These are phyloP conservation scores for Parasteatoda lunata DNA, from an alignment of 2,888 invertebrate species.

Conservation along the genomic window DNA sequence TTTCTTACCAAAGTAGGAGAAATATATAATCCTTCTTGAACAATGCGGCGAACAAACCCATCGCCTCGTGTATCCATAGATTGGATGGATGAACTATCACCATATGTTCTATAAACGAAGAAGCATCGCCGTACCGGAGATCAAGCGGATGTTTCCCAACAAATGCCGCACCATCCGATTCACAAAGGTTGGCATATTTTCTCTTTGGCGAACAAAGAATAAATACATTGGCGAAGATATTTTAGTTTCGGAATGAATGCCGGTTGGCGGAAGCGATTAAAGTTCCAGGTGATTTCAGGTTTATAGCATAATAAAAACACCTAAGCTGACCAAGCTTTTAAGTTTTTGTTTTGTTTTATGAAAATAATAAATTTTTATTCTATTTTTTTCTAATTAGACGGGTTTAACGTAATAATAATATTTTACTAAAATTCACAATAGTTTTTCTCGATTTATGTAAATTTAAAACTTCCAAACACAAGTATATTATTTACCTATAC, in stretches of 20 bases:
- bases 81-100: constrained; percentile 46
- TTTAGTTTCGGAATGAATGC: not conserved
- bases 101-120: not conserved
- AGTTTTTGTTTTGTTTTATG: not conserved
- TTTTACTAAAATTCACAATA: no score
- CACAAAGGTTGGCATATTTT: constrained; percentile 18
- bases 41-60: constrained; percentile 13
- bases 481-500: no score
- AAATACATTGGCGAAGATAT: not conserved
- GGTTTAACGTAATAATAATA: no score
- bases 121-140: constrained; percentile 18
- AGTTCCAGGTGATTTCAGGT: not conserved
- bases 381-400: no score
- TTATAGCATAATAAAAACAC: not conserved
- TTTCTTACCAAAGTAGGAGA: constrained; percentile 18
- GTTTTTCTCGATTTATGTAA: no score
- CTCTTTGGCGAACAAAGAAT: constrained; percentile 28
- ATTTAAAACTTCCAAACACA: no score
- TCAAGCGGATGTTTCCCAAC: constrained; percentile 33
- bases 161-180: constrained; percentile 39
- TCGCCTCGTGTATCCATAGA: constrained; percentile 47
- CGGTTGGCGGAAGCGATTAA: not conserved
- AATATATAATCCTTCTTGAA: constrained; percentile 11
- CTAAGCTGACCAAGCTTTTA: not conserved
- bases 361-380: not conserved